phyloP scores from a whole-genome alignment of 1,140 invertebrate genomes.

The Drosophila navojoa region DNA sequence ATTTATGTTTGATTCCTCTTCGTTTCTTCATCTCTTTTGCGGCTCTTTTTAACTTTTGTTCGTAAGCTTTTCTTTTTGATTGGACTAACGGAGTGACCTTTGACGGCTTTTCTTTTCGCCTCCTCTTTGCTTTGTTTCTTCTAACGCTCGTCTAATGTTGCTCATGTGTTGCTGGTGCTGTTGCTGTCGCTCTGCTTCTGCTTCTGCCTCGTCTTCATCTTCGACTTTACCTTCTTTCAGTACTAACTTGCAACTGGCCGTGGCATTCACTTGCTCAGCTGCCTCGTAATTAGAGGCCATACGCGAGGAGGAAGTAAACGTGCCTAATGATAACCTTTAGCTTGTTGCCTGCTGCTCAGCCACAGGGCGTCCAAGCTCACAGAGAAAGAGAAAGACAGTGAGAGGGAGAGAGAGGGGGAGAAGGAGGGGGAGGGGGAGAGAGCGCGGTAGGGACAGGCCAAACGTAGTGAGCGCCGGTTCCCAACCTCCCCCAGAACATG shows the following conservation, averaged over 20 bases:
- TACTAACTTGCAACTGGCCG: constrained; percentile 29
- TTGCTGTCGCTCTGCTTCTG: background rate
- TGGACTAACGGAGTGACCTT: constrained; percentile 45
- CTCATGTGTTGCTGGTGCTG: background rate
- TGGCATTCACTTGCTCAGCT: constrained; percentile 53
- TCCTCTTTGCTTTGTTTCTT: background rate
- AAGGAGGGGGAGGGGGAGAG: background rate
- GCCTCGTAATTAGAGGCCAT: constrained; percentile 65
- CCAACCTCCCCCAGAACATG: constrained; percentile 3
- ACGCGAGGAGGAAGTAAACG: constrained; percentile 65
- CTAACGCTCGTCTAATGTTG: constrained; percentile 27
- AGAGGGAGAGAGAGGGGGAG: background rate
- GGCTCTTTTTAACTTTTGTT: background rate
- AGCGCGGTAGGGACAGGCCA: background rate
- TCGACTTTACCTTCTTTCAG: background rate
- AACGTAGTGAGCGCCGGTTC: constrained; percentile 1
- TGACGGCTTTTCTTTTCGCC: constrained; percentile 27
- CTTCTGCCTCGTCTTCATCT: constrained; percentile 1
- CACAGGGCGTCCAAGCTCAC: constrained; percentile 30
- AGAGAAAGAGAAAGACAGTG: too few relatives aligned
- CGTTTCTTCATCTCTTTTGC: background rate
- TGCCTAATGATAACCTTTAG: constrained; percentile 80
- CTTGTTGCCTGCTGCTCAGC: constrained; percentile 37
- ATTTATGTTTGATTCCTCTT: background rate
- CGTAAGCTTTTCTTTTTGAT: constrained; percentile 10